phyloP scores from a whole-genome alignment of 1,140 invertebrate genomes.

The Sinella curviseta region DNA sequence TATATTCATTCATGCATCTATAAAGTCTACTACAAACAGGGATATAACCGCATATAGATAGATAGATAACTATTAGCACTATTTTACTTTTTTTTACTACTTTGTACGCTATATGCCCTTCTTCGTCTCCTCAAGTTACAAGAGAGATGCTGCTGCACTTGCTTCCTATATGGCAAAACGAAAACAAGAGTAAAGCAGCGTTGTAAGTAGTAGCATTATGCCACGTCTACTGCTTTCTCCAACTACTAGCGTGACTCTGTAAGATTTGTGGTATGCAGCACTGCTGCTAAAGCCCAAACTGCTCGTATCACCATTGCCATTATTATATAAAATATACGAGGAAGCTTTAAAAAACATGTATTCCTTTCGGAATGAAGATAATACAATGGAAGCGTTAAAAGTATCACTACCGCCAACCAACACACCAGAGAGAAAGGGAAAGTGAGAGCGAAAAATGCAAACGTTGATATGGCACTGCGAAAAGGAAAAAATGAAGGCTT shows the following conservation, averaged over 20 bases:
- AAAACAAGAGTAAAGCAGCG: too few relatives aligned
- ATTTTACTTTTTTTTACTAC: too few relatives aligned
- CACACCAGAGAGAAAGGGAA: not conserved
- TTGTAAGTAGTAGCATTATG: not conserved
- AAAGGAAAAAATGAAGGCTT: conserved; percentile 8
- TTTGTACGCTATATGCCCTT: too few relatives aligned
- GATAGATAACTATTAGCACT: too few relatives aligned
- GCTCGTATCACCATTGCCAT: too few relatives aligned
- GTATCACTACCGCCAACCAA: not conserved
- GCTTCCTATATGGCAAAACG: too few relatives aligned
- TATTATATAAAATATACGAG: too few relatives aligned
- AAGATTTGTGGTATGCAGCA: conserved; percentile 19
- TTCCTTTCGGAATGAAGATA: not conserved
- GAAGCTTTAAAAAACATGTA: not conserved
- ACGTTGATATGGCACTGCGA: not conserved
- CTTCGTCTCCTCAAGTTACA: too few relatives aligned
- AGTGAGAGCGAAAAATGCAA: not conserved
- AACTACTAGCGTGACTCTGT: not conserved
- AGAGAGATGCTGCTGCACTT: too few relatives aligned
- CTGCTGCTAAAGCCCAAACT: not conserved
- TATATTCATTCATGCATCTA: too few relatives aligned
- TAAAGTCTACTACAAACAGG: not conserved
- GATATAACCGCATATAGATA: not conserved
- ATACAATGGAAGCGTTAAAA: not conserved
- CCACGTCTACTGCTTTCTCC: not conserved